Conservation (phyloP, 2,888 invertebrate species). For the Dryobotodes eremita region DNA sequence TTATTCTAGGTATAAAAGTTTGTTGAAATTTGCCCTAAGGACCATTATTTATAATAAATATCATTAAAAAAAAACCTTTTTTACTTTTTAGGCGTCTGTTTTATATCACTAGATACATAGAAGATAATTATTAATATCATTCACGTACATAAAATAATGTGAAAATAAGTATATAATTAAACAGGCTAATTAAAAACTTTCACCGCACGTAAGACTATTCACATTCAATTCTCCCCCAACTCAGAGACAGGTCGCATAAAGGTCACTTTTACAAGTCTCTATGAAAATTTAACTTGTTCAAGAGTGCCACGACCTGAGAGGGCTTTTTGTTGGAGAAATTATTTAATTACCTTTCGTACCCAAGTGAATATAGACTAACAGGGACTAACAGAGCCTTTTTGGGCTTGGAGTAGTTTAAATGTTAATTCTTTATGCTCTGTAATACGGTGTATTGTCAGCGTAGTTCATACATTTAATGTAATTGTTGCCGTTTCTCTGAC, state of each 20-base stretch:
- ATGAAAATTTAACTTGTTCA: slow-evolving; percentile 72
- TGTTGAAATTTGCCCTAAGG: no score
- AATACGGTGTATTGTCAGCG: slow-evolving; percentile 66
- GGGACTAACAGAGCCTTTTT: slow-evolving; percentile 69
- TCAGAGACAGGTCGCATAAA: slow-evolving; percentile 35
- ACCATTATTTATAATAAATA: no score
- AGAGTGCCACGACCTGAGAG: slow-evolving; percentile 67
- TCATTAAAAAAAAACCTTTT: no score
- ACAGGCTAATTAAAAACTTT: slow-evolving; percentile 11
- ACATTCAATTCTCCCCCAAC: slow-evolving; percentile 37
- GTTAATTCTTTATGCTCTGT: slow-evolving; percentile 70
- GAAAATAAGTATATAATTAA: not conserved
- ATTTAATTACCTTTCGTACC: slow-evolving; percentile 68
- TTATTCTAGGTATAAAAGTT: no score
- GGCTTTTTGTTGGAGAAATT: slow-evolving; percentile 72
- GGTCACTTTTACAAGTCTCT: slow-evolving; percentile 61
- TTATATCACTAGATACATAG: no score
- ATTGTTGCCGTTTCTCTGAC: slow-evolving; percentile 20
- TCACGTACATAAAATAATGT: not conserved
- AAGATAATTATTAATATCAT: no score
- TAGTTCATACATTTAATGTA: slow-evolving; percentile 36
- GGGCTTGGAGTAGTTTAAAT: slow-evolving; percentile 66
- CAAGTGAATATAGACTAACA: slow-evolving; percentile 65
- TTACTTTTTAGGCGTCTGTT: no score
- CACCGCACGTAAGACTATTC: not conserved